Conservation (phyloP, 1,140 invertebrate species). For the Amphibalanus amphitrite region DNA sequence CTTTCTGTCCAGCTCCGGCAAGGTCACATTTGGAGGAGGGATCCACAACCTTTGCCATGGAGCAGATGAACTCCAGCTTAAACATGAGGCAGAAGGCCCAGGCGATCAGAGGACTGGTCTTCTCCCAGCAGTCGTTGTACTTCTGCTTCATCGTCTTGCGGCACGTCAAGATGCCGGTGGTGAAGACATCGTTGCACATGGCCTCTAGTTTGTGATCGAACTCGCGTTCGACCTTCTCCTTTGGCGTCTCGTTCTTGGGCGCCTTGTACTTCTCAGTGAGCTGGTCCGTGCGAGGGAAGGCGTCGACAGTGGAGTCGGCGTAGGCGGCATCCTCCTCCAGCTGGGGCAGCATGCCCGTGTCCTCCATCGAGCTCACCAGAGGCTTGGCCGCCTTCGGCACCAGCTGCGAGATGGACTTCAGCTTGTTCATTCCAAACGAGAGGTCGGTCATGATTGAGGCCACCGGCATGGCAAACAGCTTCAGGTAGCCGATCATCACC, state of each 20-base stretch:
- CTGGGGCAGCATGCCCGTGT: not conserved
- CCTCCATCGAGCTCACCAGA: not conserved
- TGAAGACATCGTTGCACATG: not conserved
- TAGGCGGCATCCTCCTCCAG: not conserved
- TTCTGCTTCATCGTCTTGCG: not conserved
- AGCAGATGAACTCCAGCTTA: not conserved
- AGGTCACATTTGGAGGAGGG: not conserved
- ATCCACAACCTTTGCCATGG: not conserved
- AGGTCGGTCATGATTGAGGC: not conserved
- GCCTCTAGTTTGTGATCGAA: not conserved
- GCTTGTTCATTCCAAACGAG: not conserved
- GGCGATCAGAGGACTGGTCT: not conserved
- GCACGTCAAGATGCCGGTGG: not conserved
- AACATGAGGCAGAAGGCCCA: not conserved
- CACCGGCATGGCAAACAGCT: not conserved
- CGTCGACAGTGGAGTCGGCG: not conserved
- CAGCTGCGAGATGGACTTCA: not conserved
- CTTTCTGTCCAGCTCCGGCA: not conserved
- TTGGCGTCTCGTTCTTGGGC: not conserved
- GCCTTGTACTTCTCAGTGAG: not conserved
- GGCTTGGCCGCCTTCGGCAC: not conserved
- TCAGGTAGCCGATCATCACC: not conserved
- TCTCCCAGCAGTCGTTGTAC: conserved; percentile 1
- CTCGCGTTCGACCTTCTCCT: not conserved
- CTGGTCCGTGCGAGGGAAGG: not conserved